phyloP scores from a whole-genome alignment of 2,113 vertebrate species.

The Natator depressus region DNA sequence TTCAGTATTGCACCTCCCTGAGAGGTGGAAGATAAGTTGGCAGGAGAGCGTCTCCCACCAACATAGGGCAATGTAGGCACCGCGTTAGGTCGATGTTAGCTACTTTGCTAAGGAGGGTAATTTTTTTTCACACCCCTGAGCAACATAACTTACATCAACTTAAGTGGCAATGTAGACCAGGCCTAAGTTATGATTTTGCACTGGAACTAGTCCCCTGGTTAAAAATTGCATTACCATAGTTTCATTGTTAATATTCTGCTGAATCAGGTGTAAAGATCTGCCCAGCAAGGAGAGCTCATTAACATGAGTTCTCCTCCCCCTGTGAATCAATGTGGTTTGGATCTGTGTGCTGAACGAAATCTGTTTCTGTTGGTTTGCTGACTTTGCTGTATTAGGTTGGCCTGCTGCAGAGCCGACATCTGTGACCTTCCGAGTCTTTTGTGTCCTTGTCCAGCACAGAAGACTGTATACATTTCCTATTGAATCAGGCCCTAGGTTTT shows the following conservation, averaged over 20 bases:
- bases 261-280: not conserved
- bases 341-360: not conserved
- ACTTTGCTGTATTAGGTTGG: conserved; percentile 45
- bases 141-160: too few relatives aligned
- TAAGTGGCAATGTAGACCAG: not conserved
- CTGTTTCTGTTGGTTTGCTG: conserved; percentile 37
- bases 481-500: not conserved
- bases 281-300: not conserved
- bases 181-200: not conserved
- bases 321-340: not conserved
- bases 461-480: conserved; percentile 2
- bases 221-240: not conserved
- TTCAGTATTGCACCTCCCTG: too few relatives aligned
- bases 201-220: not conserved
- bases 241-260: not conserved
- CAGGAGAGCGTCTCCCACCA: too few relatives aligned
- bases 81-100: too few relatives aligned
- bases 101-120: too few relatives aligned
- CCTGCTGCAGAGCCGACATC: conserved; percentile 59
- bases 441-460: conserved; percentile 47
- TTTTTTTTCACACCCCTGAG: too few relatives aligned
- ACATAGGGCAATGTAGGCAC: not conserved
- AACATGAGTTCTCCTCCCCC: not conserved
- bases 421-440: conserved; percentile 56
- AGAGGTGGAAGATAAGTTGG: too few relatives aligned